Percentiles rank a stretch among this genome's conserved stretches.
phyloP scores from a whole-genome alignment of 2,113 vertebrate species.

The Callospermophilus lateralis region DNA sequence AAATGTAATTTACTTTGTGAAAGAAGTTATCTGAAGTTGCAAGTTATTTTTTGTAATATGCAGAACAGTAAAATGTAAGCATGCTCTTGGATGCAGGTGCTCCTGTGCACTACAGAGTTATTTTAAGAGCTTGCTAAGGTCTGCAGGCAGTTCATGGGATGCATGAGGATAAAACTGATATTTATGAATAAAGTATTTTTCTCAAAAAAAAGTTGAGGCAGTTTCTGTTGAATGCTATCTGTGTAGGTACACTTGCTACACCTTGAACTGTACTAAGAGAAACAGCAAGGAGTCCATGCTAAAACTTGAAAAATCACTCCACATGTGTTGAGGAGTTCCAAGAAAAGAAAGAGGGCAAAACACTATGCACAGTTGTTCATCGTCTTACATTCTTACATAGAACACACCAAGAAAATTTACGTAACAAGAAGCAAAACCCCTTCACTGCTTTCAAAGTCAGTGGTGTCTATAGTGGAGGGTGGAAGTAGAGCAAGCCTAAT shows the following conservation, averaged over 20 bases:
- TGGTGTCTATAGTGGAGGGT: constrained; percentile 65
- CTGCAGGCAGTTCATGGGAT: constrained; percentile 83
- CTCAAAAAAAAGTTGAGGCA: constrained; percentile 86
- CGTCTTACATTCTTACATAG: constrained; percentile 81
- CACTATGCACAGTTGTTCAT: constrained; percentile 86
- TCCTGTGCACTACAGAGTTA: constrained; percentile 75
- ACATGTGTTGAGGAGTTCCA: constrained; percentile 54
- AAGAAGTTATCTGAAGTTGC: constrained; percentile 84
- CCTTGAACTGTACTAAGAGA: constrained; percentile 72
- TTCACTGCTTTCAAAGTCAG: constrained; percentile 72
- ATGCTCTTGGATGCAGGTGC: constrained; percentile 83
- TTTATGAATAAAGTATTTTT: constrained; percentile 74
- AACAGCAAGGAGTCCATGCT: constrained; percentile 68
- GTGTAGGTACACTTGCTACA: constrained; percentile 71
- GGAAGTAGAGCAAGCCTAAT: constrained; percentile 80
- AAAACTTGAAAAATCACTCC: constrained; percentile 79
- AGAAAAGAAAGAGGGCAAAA: constrained; percentile 71
- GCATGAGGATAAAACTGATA: constrained; percentile 82
- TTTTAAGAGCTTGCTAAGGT: constrained; percentile 83
- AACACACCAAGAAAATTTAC: constrained; percentile 82
- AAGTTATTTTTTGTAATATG: constrained; percentile 79
- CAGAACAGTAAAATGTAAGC: constrained; percentile 85
- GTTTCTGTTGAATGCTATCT: constrained; percentile 87
- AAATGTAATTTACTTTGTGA: constrained; percentile 85
- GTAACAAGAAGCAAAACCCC: constrained; percentile 79